These are phyloP conservation scores for Platyura marginata DNA, from an alignment of 1,140 invertebrate species.

Conservation along the genomic window DNA sequence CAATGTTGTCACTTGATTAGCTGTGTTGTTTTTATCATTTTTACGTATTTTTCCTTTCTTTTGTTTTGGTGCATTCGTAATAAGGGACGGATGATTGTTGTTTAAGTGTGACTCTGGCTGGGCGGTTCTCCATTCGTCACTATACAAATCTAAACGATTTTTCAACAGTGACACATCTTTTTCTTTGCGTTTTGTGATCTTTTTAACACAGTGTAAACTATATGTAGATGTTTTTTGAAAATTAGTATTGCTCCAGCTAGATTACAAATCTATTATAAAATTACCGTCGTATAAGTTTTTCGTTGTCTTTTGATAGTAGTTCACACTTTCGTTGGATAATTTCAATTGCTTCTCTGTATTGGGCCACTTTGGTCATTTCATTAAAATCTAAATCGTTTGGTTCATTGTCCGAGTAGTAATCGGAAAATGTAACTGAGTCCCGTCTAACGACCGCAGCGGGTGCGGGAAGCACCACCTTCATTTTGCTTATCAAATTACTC, in stretches of 20 bases:
- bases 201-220: conserved; percentile 1
- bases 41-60: too few species aligned
- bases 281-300: not conserved
- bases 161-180: not conserved
- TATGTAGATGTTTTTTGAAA: not conserved
- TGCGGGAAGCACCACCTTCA: too few species aligned
- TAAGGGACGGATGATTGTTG: too few species aligned
- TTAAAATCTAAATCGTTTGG: not conserved
- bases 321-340: not conserved
- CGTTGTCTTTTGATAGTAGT: not conserved
- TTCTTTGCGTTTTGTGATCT: not conserved
- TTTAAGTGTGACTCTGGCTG: too few species aligned
- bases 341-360: not conserved
- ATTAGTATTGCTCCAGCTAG: not conserved
- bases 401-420: conserved; percentile 1
- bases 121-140: conserved; percentile 1
- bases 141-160: not conserved
- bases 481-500: too few species aligned
- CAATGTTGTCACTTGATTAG: too few species aligned
- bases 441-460: too few species aligned
- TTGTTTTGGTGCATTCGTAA: too few species aligned
- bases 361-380: not conserved
- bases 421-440: not conserved
- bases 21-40: too few species aligned
- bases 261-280: not conserved